phyloP scores from a whole-genome alignment of 2,797 vertebrate species.

The Cyprinella venusta region DNA sequence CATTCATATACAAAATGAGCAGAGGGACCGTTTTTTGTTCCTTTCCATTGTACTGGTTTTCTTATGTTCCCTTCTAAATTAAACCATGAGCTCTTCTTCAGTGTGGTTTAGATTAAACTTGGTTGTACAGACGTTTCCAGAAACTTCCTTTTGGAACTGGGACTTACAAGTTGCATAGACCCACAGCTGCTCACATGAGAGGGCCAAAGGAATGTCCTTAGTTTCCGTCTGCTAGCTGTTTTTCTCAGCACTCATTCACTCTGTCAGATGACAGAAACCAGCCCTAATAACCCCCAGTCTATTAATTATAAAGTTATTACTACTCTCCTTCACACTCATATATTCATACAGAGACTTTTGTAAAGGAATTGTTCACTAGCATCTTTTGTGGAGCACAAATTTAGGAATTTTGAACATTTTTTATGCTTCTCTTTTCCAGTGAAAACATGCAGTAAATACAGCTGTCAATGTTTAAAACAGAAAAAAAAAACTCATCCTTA shows the following conservation, averaged over 20 bases:
- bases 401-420: background rate
- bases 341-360: background rate
- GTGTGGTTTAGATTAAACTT: background rate
- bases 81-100: background rate
- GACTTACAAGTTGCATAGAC: slow-evolving; percentile 39
- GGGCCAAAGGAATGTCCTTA: slow-evolving; percentile 46
- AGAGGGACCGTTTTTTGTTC: background rate
- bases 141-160: slow-evolving; percentile 38
- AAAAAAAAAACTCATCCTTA: background rate
- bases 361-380: background rate
- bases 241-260: slow-evolving; percentile 12
- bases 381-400: background rate
- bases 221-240: slow-evolving; percentile 30
- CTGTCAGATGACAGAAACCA: slow-evolving; percentile 26
- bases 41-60: background rate
- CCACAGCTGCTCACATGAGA: slow-evolving; percentile 56
- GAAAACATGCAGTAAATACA: background rate
- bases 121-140: slow-evolving; percentile 42
- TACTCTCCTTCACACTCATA: slow-evolving; percentile 14
- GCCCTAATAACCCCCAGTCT: background rate
- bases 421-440: background rate
- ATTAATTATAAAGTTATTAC: slow-evolving; percentile 26
- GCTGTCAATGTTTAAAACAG: background rate
- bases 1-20: background rate
- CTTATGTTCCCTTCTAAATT: background rate